Percentiles rank a stretch among this genome's conserved stretches.
Evolutionary conservation across 2,113 vertebrate genomes (phyloP).

Genomic region (Procavia capensis): DNA sequence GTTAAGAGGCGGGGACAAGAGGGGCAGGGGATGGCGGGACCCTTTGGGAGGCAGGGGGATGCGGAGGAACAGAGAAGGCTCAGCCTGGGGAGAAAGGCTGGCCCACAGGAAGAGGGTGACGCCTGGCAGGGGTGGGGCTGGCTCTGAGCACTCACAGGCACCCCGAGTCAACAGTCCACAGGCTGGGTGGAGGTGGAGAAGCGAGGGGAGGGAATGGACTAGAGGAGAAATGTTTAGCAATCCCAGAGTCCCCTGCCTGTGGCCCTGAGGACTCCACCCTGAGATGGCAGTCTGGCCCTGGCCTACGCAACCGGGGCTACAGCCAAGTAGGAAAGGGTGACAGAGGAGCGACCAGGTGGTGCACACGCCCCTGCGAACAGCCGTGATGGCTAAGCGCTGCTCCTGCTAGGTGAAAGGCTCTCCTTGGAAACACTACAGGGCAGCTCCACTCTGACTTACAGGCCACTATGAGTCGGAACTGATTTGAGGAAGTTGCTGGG

Average conservation of each 20-base stretch:
- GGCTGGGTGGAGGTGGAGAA: neutral
- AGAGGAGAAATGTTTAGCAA: neutral
- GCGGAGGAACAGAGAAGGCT: neutral
- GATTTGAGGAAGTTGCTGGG: no score
- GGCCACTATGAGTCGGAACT: no score
- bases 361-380: neutral
- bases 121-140: neutral
- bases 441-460: no score
- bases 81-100: neutral
- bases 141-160: neutral
- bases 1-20: neutral
- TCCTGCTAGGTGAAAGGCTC: no score
- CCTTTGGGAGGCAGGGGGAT: neutral
- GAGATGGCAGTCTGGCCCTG: neutral
- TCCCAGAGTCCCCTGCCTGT: neutral
- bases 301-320: neutral
- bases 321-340: neutral
- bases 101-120: neutral
- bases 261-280: neutral
- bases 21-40: no score
- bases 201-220: no score
- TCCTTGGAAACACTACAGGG: no score
- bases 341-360: accelerated
- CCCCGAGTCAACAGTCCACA: neutral
- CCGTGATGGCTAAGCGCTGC: no score